Evolutionary conservation across 35 echinoderm and acorn worm species (phyloP).

Genomic region (Anneissia japonica): DNA sequence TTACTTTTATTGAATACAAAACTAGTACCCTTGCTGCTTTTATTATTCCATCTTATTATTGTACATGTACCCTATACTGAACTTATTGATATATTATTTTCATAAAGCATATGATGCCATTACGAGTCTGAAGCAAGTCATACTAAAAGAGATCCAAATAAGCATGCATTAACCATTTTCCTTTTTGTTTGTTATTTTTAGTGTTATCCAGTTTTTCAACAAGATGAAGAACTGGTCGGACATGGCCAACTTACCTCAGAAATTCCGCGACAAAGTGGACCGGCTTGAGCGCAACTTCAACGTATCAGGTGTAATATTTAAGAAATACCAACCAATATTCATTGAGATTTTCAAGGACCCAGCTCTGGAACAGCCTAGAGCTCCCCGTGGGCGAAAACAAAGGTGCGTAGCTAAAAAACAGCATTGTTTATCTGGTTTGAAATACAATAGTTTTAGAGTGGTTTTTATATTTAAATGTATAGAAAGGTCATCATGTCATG

Average conservation of each 20-base stretch:
- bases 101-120: not conserved
- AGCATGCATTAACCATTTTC: not conserved
- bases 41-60: not conserved
- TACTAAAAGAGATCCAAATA: not conserved
- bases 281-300: constrained; percentile 87
- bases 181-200: constrained; percentile 13
- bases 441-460: no score
- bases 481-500: no score
- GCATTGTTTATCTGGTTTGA: no score
- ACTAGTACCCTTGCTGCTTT: not conserved
- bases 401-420: no score
- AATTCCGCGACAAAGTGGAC: constrained; percentile 94
- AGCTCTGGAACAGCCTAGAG: constrained; percentile 26
- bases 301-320: constrained; percentile 94
- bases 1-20: not conserved
- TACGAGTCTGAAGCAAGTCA: not conserved
- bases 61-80: not conserved
- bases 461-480: no score
- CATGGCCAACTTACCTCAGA: constrained; percentile 93
- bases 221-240: constrained; percentile 99
- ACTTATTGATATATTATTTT: not conserved
- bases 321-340: constrained; percentile 93
- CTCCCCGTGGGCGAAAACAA: constrained; percentile 81
- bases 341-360: constrained; percentile 59
- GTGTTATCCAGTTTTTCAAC: constrained; percentile 98